phyloP scores from a whole-genome alignment of 2,113 vertebrate species.

The Burhinus bistriatus region DNA sequence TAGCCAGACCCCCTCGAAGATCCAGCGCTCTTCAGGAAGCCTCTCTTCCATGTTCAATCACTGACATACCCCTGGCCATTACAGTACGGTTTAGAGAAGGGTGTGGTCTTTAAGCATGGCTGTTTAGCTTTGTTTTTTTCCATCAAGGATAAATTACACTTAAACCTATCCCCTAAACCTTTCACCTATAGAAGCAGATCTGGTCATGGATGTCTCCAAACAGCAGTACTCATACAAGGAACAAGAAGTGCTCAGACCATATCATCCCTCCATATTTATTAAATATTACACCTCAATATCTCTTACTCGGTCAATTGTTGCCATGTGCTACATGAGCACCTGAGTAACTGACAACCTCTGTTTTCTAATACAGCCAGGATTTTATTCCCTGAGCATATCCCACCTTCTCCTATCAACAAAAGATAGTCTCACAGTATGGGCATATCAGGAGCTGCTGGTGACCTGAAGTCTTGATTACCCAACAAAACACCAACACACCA shows the following conservation, averaged over 20 bases:
- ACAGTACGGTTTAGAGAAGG: neutral
- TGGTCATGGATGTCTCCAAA: neutral
- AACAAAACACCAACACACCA: neutral
- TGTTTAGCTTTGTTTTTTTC: neutral
- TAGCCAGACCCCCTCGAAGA: neutral
- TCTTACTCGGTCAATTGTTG: neutral
- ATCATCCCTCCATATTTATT: neutral
- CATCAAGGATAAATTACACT: neutral
- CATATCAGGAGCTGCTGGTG: neutral
- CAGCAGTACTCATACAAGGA: neutral
- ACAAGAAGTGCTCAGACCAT: neutral
- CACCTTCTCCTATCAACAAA: neutral
- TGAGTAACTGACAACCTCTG: neutral
- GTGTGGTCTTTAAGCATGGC: neutral
- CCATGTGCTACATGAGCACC: neutral
- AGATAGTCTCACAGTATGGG: rapidly evolving
- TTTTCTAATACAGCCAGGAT: neutral
- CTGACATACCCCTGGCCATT: neutral
- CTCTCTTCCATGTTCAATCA: neutral
- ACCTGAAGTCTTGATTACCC: neutral
- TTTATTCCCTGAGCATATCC: neutral
- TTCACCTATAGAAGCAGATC: neutral
- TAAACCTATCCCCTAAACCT: neutral
- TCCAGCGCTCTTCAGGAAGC: neutral
- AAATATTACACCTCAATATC: neutral